phyloP scores from a whole-genome alignment of 2,113 vertebrate genomes.

The Labeo catla region DNA sequence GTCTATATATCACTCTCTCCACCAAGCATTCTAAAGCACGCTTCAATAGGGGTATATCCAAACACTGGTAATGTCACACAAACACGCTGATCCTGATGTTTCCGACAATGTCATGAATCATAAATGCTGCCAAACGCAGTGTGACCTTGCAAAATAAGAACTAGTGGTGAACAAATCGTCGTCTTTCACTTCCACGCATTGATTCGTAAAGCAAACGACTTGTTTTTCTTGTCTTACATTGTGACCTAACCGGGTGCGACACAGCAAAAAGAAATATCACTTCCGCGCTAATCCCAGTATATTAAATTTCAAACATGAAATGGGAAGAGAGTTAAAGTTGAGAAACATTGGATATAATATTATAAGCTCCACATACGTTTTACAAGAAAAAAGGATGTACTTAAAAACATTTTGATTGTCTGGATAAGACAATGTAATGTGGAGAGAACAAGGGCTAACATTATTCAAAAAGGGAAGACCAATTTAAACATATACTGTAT shows the following conservation, averaged over 20 bases:
- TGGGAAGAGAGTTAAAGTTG: neutral
- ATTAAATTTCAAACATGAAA: constrained; percentile 6
- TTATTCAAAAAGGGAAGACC: constrained; percentile 74
- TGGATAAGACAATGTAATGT: constrained; percentile 60
- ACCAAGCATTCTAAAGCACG: neutral
- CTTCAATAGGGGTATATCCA: neutral
- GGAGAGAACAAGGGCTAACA: constrained; percentile 72
- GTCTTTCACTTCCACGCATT: neutral
- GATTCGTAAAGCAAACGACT: neutral
- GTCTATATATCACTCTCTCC: neutral
- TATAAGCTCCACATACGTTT: neutral
- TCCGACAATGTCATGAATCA: neutral
- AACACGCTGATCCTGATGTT: neutral
- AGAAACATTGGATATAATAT: neutral
- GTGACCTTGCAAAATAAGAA: neutral
- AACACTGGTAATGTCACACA: neutral
- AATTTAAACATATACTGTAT: constrained; percentile 71
- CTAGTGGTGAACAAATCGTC: neutral
- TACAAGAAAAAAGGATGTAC: neutral
- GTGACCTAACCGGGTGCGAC: neutral
- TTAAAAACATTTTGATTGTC: neutral
- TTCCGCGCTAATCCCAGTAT: neutral
- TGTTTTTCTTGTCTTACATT: neutral
- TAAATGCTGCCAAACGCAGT: neutral
- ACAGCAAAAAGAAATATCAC: neutral